Conservation (phyloP, 2,797 vertebrate species). For the Clarias platycephalus region DNA sequence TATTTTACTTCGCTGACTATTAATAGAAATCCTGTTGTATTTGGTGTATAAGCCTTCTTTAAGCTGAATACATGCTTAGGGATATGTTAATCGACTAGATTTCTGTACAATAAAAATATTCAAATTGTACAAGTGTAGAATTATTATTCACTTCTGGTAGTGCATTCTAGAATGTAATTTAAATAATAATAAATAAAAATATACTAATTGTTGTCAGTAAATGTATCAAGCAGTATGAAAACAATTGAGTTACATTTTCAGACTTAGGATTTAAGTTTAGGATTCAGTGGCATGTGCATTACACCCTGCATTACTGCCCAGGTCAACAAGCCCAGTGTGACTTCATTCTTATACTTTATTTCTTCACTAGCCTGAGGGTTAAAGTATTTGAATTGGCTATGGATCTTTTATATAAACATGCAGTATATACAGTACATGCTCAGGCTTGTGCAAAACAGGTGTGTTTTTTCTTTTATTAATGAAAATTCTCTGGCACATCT, state of each 20-base stretch:
- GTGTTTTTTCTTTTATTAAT: constrained; percentile 11
- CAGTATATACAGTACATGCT: neutral
- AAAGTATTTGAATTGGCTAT: neutral
- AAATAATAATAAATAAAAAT: neutral
- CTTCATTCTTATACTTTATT: neutral
- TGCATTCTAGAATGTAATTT: neutral
- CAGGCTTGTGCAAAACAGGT: constrained; percentile 15
- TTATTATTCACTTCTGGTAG: neutral
- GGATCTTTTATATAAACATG: constrained; percentile 12
- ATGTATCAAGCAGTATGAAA: neutral
- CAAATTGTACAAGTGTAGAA: neutral
- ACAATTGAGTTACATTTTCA: neutral
- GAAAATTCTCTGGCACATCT: neutral
- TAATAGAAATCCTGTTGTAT: neutral
- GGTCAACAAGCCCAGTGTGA: neutral
- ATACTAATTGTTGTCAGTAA: neutral
- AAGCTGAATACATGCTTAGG: neutral
- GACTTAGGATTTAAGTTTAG: too few relatives aligned
- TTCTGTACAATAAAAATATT: neutral
- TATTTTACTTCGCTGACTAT: neutral
- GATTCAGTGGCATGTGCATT: neutral
- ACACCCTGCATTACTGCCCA: neutral
- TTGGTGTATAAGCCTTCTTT: neutral
- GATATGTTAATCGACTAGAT: neutral
- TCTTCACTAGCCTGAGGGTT: neutral